phyloP scores from a whole-genome alignment of 2,888 invertebrate genomes.

The Tanypteryx hageni region DNA sequence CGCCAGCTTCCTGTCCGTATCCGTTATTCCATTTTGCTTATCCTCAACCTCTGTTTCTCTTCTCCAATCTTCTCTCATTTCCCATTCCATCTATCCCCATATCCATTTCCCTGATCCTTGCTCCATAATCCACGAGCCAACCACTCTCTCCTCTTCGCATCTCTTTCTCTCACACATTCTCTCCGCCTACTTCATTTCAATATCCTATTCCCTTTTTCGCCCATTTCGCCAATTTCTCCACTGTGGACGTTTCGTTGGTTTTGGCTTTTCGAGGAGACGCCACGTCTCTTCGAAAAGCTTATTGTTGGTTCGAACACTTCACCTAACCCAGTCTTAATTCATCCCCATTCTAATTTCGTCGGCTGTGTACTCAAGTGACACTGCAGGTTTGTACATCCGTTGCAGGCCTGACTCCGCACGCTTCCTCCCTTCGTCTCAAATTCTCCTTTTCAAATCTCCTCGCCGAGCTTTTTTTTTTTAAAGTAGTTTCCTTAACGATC shows the following conservation, averaged over 20 bases:
- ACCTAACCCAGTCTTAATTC: neutral
- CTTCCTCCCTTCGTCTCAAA: neutral
- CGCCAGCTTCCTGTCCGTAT: neutral
- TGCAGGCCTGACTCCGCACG: neutral
- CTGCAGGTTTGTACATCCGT: neutral
- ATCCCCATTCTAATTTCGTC: slow-evolving; percentile 30
- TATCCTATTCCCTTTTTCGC: neutral
- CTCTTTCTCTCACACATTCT: neutral
- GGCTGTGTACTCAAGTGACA: slow-evolving; percentile 1
- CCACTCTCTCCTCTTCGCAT: neutral
- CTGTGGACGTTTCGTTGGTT: neutral
- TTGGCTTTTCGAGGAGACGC: too few relatives aligned
- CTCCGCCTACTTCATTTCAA: neutral
- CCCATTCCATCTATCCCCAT: neutral
- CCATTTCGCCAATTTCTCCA: neutral
- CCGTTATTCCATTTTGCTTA: neutral
- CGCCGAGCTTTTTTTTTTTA: neutral
- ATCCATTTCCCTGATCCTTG: slow-evolving; percentile 1
- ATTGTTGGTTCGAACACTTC: neutral
- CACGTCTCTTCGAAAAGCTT: too few relatives aligned
- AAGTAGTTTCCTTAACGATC: neutral
- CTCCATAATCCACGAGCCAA: neutral
- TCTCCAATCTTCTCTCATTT: too few relatives aligned
- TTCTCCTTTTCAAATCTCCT: too few relatives aligned
- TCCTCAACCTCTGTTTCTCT: neutral